These are phyloP conservation scores for Pedetes capensis DNA, from an alignment of 2,113 vertebrate species.

Conservation along the genomic window DNA sequence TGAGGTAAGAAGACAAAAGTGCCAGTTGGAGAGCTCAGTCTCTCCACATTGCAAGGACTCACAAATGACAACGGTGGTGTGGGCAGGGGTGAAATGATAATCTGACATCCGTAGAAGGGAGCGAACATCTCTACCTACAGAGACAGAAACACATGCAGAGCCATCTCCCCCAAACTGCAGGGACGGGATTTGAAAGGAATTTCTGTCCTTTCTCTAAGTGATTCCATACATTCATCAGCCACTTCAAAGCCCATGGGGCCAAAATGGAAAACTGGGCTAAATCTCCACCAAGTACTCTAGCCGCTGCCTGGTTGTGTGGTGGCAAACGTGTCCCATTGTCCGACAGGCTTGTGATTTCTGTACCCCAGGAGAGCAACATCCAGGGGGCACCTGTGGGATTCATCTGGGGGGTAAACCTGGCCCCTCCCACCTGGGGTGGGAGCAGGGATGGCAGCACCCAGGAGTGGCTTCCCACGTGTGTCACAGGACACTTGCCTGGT, in stretches of 20 bases:
- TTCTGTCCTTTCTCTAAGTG: neutral
- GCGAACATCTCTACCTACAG: neutral
- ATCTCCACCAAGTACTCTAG: slow-evolving; percentile 48
- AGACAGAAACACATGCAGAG: slow-evolving; percentile 34
- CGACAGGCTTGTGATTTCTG: neutral
- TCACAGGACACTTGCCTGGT: neutral
- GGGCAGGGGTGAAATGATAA: neutral
- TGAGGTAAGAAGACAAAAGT: slow-evolving; percentile 73
- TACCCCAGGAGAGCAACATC: neutral
- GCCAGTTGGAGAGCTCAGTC: slow-evolving; percentile 44
- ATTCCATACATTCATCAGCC: neutral
- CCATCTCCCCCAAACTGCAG: neutral
- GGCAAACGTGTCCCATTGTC: neutral
- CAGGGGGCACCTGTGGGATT: neutral
- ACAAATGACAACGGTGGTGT: neutral
- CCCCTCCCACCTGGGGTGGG: neutral
- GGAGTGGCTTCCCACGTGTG: neutral
- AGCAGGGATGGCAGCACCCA: neutral
- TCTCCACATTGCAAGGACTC: neutral
- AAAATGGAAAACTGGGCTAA: neutral
- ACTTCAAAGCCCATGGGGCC: fast-evolving
- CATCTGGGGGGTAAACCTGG: neutral
- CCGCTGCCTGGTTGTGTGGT: neutral
- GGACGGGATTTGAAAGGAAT: neutral
- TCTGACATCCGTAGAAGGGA: neutral